Conservation (phyloP, 1,140 invertebrate genomes). For the Aphis gossypii region DNA sequence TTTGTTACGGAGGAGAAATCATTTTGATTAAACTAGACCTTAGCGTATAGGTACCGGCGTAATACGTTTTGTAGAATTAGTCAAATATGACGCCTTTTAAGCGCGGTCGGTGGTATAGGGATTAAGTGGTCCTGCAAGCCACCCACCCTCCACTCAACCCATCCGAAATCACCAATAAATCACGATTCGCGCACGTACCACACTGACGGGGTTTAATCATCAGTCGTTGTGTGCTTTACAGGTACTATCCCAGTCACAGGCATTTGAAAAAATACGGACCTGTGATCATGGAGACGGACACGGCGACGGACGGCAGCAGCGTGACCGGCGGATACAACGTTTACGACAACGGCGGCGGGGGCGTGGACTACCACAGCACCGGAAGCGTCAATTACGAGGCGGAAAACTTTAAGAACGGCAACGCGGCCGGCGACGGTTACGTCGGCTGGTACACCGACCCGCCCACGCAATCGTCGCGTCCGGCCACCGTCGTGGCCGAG, state of each 20-base stretch:
- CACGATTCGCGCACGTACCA: too few species aligned
- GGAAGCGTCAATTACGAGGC: background rate
- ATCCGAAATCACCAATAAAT: too few species aligned
- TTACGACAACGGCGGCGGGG: background rate
- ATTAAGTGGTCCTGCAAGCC: background rate
- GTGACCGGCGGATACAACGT: background rate
- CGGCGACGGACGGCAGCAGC: background rate
- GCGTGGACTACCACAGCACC: background rate
- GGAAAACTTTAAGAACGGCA: background rate
- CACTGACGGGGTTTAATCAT: background rate
- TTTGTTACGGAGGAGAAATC: background rate
- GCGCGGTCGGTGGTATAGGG: too few species aligned
- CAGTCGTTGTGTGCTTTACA: background rate
- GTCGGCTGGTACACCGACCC: background rate
- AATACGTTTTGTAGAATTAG: background rate
- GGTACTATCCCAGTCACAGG: background rate
- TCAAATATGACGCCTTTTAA: background rate
- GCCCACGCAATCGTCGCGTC: background rate
- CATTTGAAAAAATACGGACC: conserved; percentile 28
- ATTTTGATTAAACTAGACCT: background rate
- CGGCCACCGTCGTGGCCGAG: background rate
- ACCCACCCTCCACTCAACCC: too few species aligned
- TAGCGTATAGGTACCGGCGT: background rate
- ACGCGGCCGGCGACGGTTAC: background rate
- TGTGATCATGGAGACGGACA: background rate